Evolutionary conservation across 2,888 invertebrate genomes (phyloP), one percentile per base, ranked within the genome.

Genomic region (Oscheius sp.): DNA sequence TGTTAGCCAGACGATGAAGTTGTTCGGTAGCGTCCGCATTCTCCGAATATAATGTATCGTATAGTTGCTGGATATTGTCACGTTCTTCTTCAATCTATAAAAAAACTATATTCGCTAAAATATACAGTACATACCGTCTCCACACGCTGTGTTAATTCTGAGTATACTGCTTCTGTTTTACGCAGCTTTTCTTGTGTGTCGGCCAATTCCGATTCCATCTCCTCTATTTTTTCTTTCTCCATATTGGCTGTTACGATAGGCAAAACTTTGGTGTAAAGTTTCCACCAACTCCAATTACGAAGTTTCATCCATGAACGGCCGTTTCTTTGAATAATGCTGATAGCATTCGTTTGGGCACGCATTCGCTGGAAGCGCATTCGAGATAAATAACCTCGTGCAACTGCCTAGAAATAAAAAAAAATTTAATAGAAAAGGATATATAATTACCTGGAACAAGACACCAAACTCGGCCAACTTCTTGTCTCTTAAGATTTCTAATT

Each of bases 271-370:
- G 98, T 99, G 89, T 99, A 98, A 81, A 99, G 91, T 86, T 99
- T 92, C 99, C 99, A 99, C 99, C 99, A 99, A 86, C 97, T 96
- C 99, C 99, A 99, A 90, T 99, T 98, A 78, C 98, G 92, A 53
- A 99, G 91, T 89, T 98, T 98, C 81, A 99, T 91, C 89, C 99
- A 99, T 0, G 99, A 97, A 2, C 96, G 94, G 90, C 99, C 99
- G 91, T 99, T 99, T 85, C 99, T 21, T 90, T 99, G 99, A 84
- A 99, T 96, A 78, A 99, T 96, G 76, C 97, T 92, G 87, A 99
- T 98, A 0, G 99, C 99, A 89, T 96, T 99, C 77, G 97, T 91
- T 90, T 99, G 99, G 89, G 99, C 77, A 35, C 97, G 91, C 59
- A 98, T 93, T 90, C 96, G 96, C 89, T 96, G 95, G 90, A 96